Base-by-base conservation (phyloP, 1,140 invertebrate species). In the Lucilia cuprina region DNA sequence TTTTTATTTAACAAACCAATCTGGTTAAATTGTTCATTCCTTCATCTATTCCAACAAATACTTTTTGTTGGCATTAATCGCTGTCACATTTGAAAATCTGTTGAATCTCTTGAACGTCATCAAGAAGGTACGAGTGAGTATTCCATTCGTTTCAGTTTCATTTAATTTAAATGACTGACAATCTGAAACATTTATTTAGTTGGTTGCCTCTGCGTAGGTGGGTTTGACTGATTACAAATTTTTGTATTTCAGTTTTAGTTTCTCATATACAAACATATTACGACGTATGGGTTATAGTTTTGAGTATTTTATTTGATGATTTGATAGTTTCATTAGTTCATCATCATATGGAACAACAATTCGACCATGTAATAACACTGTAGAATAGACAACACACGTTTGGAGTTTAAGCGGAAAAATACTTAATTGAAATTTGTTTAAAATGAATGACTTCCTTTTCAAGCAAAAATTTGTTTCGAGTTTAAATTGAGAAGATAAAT, bases 151-250 rank as follows among this genome's bases (percentile, higher is more conserved):
- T 21, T 70, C n/a, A 12, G 65, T 70, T 70, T 21, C 19, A 70
- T 70, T 70, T 70, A 70, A 70, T 70, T 70, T 70, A 70, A 21
- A 70, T 70, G 65, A 70, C 65, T 70, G 65, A 70, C 65, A 70
- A 19, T 70, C 65, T 70, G 21, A 19, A 70, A 70, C n/a, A 70
- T 21, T 70, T 70, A 70, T 70, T 70, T 70, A n/a, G n/a, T 70
- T 21, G n/a, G 19, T 7, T 60, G 55, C 55, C 55, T 4, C 0
- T 21, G 19, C 65, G 65, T 70, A 70, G 65, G 65, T 70, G 65
- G 65, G 0, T 30, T 30, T 70, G n/a, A 21, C n/a, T 21, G 19
- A 12, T 70, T 21, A 70, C 65, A 9, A 70, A 21, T 21, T 21
- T 21, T 70, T 25, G 50, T 60, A 60, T 21, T 19, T 21, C 17